phyloP scores from a whole-genome alignment of 2,113 vertebrate species.

The Osmerus mordax region DNA sequence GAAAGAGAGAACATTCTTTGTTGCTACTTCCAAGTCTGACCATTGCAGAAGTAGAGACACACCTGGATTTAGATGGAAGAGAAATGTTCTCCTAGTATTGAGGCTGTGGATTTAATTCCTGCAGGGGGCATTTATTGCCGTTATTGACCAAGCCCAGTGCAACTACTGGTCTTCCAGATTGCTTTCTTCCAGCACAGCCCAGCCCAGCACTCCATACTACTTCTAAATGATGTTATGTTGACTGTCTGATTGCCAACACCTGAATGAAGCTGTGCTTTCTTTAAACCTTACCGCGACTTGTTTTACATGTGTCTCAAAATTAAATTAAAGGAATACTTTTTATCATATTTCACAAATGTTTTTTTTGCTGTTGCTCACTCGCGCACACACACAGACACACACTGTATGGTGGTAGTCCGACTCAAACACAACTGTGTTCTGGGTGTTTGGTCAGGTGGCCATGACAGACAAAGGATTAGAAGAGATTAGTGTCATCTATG shows the following conservation, averaged over 20 bases:
- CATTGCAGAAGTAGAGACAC: too few species aligned
- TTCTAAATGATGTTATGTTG: neutral
- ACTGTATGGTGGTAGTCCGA: neutral
- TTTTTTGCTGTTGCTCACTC: neutral
- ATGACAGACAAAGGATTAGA: constrained; percentile 35
- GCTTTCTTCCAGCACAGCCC: neutral
- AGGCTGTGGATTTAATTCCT: too few species aligned
- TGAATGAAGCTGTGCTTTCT: constrained; percentile 5
- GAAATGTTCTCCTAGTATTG: too few species aligned
- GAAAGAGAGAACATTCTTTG: too few species aligned
- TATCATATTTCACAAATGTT: constrained; percentile 41
- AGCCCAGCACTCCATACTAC: neutral
- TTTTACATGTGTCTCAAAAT: constrained; percentile 37
- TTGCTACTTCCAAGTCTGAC: too few species aligned
- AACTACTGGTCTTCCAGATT: neutral
- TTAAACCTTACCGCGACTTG: constrained; percentile 40
- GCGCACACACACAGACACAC: neutral
- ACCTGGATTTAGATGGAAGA: too few species aligned
- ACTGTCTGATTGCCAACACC: constrained; percentile 16
- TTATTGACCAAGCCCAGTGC: neutral
- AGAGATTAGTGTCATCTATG: constrained; percentile 24
- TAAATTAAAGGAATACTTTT: constrained; percentile 47
- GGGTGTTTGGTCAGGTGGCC: neutral
- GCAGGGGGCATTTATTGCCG: too few species aligned
- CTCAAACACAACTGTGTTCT: neutral